Evolutionary conservation across 2,113 vertebrate species (phyloP), one percentile per base, ranked within the genome.

Genomic region (Ctenomys sociabilis): DNA sequence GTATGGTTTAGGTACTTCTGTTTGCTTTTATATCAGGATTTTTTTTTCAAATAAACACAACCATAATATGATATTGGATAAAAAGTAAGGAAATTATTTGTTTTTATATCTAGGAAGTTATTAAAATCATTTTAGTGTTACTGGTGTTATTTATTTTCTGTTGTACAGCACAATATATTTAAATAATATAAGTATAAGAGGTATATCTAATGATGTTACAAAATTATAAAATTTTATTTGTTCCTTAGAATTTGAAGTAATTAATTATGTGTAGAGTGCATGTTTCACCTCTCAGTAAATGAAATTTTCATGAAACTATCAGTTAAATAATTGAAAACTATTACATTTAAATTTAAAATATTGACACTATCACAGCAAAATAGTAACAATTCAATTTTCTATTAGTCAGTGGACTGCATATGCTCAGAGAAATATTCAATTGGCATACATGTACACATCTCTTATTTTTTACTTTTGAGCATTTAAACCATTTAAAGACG

Each of bases 221-320:
- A 88, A 85, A 37, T 90, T 43, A 66, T 88, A 81, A 88, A 85
- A 37, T 90, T 43, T 96, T 59, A 91, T 66, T 17, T 4, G 24
- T 59, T 90, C 88, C 52, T 93, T 95, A 28, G n/a, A 95, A 92
- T 90, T 90, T 88, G 24, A 81, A 92, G 92, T 86, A 92, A 83
- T 90, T 90, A 89, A 87, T 40, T 80, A 61, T 77, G 63, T 88
- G 64, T 61, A 91, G 16, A 72, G 32, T 85, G 54, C 14, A 82
- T 82, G 30, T 73, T 95, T 83, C 90, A 94, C 59, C 64, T 93
- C 52, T 70, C 89, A 88, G 40, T 75, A 90, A 77, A 90, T 85
- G 84, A 92, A 90, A 90, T 28, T 1, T 87, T 94, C 40, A 85
- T 82, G 13, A 89, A 97, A 92, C 87, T 93, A 88, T 64, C 83